These are phyloP conservation scores for Pseudochirops cupreus DNA, from an alignment of 2,797 vertebrate species.

Conservation along the genomic window DNA sequence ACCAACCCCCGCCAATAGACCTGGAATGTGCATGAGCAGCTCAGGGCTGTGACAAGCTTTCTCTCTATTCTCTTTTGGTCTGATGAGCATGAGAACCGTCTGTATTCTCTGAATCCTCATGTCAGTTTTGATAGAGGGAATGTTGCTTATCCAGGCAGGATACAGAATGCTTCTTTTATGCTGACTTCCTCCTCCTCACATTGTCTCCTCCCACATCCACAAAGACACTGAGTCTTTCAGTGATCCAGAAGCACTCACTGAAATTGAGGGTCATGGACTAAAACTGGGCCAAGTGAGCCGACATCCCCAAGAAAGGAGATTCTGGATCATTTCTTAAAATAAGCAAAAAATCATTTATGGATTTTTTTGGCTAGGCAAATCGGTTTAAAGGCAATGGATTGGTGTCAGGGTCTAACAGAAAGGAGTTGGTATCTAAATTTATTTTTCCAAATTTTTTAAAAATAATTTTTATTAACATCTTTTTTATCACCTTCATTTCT, in stretches of 20 bases:
- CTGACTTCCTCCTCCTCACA: neutral
- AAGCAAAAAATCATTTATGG: neutral
- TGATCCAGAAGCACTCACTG: constrained; percentile 8
- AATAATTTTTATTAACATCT: neutral
- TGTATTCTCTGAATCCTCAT: constrained; percentile 36
- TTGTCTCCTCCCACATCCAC: neutral
- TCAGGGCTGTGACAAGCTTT: neutral
- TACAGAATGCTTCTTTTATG: neutral
- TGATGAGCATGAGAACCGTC: constrained; percentile 47
- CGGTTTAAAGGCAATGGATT: neutral
- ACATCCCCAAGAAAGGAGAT: neutral
- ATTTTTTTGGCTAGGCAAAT: neutral
- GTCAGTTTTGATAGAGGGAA: constrained; percentile 54
- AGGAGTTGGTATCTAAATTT: neutral
- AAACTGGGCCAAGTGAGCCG: neutral
- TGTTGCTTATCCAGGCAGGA: constrained; percentile 9
- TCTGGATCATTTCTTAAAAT: neutral
- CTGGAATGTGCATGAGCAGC: constrained; percentile 68
- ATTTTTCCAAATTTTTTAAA: neutral
- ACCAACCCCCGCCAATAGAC: neutral
- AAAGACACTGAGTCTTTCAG: neutral
- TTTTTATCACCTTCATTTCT: neutral
- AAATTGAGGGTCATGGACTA: constrained; percentile 27
- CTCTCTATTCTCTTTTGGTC: constrained; percentile 45
- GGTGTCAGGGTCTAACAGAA: neutral